Evolutionary conservation across 2,888 invertebrate species (phyloP), one percentile per base, ranked within the genome.

Genomic region (Bembecia ichneumoniformis): DNA sequence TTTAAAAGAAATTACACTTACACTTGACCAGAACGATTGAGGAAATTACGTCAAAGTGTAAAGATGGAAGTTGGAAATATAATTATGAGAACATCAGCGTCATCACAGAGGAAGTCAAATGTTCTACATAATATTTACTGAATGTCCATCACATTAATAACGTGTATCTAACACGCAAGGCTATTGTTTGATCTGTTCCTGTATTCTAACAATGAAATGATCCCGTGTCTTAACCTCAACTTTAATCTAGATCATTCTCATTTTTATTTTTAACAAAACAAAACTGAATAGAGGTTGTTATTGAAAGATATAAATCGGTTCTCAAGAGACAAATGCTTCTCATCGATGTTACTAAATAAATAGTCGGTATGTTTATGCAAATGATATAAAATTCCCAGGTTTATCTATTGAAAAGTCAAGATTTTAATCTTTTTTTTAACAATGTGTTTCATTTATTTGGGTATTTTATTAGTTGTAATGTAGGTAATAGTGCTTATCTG

Each of bases 121-220:
- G 52, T 28, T 28, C 28, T 4, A 28, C 52, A 57, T 58, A 55
- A 60, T 55, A 58, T 51, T 61, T 61, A 58, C 56, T 51, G 51
- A 58, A 63, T 65, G 60, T 69, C 62, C 40, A 14, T 7, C n/a
- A 40, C 4, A 40, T 40, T 60, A 55, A 56, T 71, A 67, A 66
- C 65, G 59, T 63, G 52, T 55, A 55, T 48, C 51, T 50, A 58
- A 51, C 59, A 58, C 57, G 61, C 62, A 49, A 63, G 57, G 52
- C 66, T 63, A 70, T 74, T 75, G 69, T 76, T 66, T 63, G 52
- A 46, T 49, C 52, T 55, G 55, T 66, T 67, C 62, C 63, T 65
- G 58, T 55, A 60, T 62, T 51, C 53, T 55, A 64, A 71, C 64
- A 70, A 68, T 67, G 58, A 59, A 50, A 57, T 52, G 51, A 56